These are phyloP conservation scores for Kryptopterus vitreolus DNA, from an alignment of 2,797 vertebrate genomes.

Conservation along the genomic window DNA sequence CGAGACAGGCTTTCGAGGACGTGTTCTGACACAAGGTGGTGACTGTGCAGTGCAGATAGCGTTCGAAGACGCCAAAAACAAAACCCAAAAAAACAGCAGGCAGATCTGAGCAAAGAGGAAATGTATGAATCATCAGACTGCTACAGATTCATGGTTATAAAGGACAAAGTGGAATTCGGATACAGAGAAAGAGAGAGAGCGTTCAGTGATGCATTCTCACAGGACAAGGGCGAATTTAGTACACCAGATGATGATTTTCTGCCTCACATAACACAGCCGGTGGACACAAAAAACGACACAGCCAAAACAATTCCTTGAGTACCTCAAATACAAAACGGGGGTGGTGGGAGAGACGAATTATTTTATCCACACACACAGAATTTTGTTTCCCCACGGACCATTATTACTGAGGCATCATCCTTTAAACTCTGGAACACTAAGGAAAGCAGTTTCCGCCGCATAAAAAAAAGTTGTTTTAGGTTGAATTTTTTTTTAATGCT, in stretches of 20 bases:
- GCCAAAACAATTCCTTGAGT: no score
- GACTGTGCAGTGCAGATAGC: neutral
- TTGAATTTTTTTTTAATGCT: no score
- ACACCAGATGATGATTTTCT: neutral
- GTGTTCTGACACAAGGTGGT: neutral
- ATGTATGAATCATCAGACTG: slow-evolving; percentile 1
- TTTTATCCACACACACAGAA: no score
- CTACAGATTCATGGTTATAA: neutral
- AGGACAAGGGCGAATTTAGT: slow-evolving; percentile 4
- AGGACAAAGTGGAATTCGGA: neutral
- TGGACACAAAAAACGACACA: no score
- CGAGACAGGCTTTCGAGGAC: neutral
- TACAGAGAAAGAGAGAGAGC: neutral
- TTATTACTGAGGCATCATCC: no score
- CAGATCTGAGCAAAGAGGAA: slow-evolving; percentile 24
- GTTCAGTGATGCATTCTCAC: neutral
- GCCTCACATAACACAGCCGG: neutral
- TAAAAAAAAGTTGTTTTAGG: no score
- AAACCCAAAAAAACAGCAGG: neutral
- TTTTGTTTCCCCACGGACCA: no score
- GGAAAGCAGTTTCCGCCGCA: no score
- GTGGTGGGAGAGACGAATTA: no score
- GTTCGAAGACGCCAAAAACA: neutral
- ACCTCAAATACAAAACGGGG: no score
- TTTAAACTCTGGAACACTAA: no score